Base-by-base conservation (phyloP, 2,113 vertebrate genomes). In the Gopherus flavomarginatus region DNA sequence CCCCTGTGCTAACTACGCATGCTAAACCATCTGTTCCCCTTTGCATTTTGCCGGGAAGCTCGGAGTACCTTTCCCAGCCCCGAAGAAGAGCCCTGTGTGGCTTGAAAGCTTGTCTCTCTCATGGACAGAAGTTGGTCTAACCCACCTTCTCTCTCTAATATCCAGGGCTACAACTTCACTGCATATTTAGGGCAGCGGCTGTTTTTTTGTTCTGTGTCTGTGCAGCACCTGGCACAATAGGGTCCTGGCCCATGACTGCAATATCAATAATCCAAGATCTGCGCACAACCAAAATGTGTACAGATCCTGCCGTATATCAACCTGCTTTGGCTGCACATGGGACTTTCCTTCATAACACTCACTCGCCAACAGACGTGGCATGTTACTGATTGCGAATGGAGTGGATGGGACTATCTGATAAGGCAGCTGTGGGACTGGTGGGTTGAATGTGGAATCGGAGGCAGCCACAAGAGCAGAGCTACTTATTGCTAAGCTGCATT, bases 341-440 rank as follows among this genome's bases (percentile, higher is more conserved):
- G 22, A 14, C 24, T 85, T 5, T 85, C 44, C n/a, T 1, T 0
- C 59, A 31, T 14, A 7, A 17, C 59, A 2, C 17, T 17, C 59
- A 2, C 17, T 17, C 7, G 11, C 10, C 29, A 90, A 57, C 6
- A 65, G 78, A 35, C 14, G 1, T 1, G 47, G n/a, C 82, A 72
- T 2, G 0, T 27, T 52, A 12, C 19, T 29, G 29, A 17, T 49
- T 38, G 54, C 69, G n/a, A 84, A 1, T 0, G 22, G 78, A 6
- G 8, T 13, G 35, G 26, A 65, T 35, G 38, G 27, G 11, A 2
- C 2, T 53, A 56, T 62, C 72, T 54, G 50, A 13, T 29, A 53
- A 57, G 54, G 14, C 31, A 2, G 35, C 62, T 2, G 8, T 65
- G 62, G 62, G 31, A 35, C n/a, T 16, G 62, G 62, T 65, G 13